phyloP scores from a whole-genome alignment of 2,113 vertebrate species.

The Entomyzon cyanotis region DNA sequence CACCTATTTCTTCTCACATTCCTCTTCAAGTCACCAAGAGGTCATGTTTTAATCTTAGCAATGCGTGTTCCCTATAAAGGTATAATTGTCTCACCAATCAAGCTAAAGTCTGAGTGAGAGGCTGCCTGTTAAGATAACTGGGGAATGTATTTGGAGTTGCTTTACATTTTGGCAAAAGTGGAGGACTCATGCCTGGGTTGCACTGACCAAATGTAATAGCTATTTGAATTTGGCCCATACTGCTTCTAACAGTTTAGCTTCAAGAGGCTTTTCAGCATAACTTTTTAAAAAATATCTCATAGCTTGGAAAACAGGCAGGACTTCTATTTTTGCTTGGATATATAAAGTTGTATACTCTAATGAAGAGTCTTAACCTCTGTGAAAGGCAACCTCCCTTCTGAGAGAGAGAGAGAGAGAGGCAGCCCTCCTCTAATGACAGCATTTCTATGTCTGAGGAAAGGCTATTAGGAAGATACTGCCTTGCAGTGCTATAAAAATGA shows the following conservation, averaged over 20 bases:
- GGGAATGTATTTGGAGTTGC: not conserved
- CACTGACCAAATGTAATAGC: not conserved
- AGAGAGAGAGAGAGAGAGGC: not conserved
- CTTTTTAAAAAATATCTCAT: not conserved
- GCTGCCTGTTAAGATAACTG: not conserved
- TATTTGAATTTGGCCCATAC: not conserved
- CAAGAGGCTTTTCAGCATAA: not conserved
- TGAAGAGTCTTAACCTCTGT: slow-evolving; percentile 9
- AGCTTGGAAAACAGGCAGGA: not conserved
- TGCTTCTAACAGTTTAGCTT: not conserved
- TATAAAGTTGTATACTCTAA: not conserved
- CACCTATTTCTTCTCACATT: not conserved
- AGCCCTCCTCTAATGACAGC: not conserved
- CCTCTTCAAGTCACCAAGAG: not conserved
- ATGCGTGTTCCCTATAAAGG: not conserved
- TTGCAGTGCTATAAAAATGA: slow-evolving; percentile 32
- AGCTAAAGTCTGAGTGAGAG: not conserved
- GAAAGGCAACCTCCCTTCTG: not conserved
- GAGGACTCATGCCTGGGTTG: not conserved
- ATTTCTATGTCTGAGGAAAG: slow-evolving; percentile 29
- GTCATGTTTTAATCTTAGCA: not conserved
- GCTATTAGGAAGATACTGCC: slow-evolving; percentile 5
- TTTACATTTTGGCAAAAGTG: not conserved
- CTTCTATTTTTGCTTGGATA: not conserved
- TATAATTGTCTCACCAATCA: not conserved